Evolutionary conservation across 2,797 vertebrate genomes (phyloP).

Genomic region (Geotrypetes seraphini): DNA sequence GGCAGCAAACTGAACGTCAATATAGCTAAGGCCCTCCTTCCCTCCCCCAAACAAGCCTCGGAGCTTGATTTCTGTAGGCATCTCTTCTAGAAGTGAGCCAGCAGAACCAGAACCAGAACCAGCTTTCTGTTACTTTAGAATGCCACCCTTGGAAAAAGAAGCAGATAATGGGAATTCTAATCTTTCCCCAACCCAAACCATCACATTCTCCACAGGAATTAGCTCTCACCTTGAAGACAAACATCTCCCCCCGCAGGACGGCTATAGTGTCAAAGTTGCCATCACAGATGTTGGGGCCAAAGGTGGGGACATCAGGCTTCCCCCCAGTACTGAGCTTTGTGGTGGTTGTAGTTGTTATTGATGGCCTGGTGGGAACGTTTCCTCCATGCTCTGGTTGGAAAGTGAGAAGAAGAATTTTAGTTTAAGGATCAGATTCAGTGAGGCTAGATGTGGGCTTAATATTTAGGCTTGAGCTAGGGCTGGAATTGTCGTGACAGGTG

Average conservation of each 20-base stretch:
- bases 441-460: too few species aligned
- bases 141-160: accelerated
- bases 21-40: too few species aligned
- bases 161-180: too few species aligned
- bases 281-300: conserved; percentile 75
- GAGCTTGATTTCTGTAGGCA: too few species aligned
- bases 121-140: too few species aligned
- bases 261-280: conserved; percentile 85
- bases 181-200: background rate
- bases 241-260: conserved; percentile 80
- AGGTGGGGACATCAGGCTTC: conserved; percentile 40
- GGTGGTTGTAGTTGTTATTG: conserved; percentile 28
- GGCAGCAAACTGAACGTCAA: too few species aligned
- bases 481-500: too few species aligned
- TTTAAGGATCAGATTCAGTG: too few species aligned
- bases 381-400: conserved; percentile 26
- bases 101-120: too few species aligned
- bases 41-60: too few species aligned
- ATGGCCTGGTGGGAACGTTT: conserved; percentile 38
- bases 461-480: too few species aligned
- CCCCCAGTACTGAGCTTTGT: conserved; percentile 15
- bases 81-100: too few species aligned
- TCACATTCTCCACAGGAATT: background rate
- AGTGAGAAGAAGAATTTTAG: background rate
- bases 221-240: conserved; percentile 89